phyloP scores from a whole-genome alignment of 1,140 invertebrate species.

The Drosophila gunungcola region DNA sequence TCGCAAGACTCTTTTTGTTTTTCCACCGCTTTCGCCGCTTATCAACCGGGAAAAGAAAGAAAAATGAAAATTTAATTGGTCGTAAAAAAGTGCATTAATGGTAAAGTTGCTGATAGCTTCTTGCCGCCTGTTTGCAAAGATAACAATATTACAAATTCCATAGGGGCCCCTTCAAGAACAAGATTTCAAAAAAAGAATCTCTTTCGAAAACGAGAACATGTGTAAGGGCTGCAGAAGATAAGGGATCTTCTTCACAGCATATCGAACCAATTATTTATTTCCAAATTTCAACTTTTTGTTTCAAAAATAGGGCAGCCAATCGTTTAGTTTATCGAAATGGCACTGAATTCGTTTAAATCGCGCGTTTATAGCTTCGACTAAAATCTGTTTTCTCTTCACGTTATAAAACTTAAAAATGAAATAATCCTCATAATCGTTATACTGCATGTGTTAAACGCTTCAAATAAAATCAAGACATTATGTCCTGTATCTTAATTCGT shows the following conservation, averaged over 20 bases:
- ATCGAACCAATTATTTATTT: conserved; percentile 17
- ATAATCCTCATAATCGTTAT: no score
- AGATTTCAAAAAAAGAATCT: conserved; percentile 2
- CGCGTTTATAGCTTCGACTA: not conserved
- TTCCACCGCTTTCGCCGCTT: conserved; percentile 30
- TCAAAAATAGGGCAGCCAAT: not conserved
- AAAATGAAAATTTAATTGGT: conserved; percentile 58
- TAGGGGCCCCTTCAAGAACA: not conserved
- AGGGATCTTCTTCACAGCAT: conserved; percentile 7
- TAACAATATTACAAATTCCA: conserved; percentile 19
- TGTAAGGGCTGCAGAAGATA: conserved; percentile 1
- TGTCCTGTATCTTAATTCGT: conserved; percentile 3
- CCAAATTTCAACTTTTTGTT: conserved; percentile 1
- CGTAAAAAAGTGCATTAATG: conserved; percentile 54
- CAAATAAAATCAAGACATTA: not conserved
- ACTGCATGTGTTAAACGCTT: no score
- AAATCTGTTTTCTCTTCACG: not conserved
- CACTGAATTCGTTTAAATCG: not conserved
- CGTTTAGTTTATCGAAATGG: not conserved
- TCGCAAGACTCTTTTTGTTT: conserved; percentile 3
- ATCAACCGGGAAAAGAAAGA: conserved; percentile 36
- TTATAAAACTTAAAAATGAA: no score
- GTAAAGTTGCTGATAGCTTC: conserved; percentile 55
- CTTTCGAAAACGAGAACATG: conserved; percentile 17
- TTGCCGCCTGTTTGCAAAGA: conserved; percentile 15